Conservation (phyloP, 1,140 invertebrate species). For the Triops cancriformis region DNA sequence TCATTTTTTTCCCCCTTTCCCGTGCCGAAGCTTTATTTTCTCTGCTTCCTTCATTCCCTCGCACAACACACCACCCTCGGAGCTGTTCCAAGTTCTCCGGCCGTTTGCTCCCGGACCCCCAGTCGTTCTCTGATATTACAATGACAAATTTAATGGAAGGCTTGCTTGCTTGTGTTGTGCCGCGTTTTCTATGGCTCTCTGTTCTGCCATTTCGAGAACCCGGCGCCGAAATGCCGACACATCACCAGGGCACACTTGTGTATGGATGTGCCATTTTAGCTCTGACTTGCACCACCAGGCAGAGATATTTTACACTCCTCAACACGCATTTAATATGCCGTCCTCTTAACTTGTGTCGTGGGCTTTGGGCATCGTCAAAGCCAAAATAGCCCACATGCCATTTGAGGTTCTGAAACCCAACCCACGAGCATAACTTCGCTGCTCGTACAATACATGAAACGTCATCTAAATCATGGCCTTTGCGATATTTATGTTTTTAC, state of each 20-base stretch:
- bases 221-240: conserved; percentile 11
- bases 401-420: not conserved
- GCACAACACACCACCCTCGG: conserved; percentile 11
- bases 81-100: conserved; percentile 3
- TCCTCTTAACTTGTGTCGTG: not conserved
- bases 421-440: not conserved
- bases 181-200: conserved; percentile 9
- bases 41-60: conserved; percentile 5
- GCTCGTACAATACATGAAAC: not conserved
- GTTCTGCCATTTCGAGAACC: not conserved
- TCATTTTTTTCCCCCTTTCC: not conserved
- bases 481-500: not conserved
- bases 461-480: not conserved
- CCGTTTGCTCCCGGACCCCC: conserved; percentile 11
- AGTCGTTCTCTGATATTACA: conserved; percentile 14
- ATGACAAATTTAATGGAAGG: conserved; percentile 14
- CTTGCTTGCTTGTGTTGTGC: conserved; percentile 12
- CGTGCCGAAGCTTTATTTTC: not conserved
- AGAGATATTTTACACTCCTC: not conserved
- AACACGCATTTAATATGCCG: conserved; percentile 10
- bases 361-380: not conserved
- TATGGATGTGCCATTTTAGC: conserved; percentile 9
- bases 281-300: conserved; percentile 3
- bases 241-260: not conserved
- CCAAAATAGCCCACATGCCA: not conserved